Percentiles rank a stretch among this genome's conserved stretches.
Evolutionary conservation across 2,797 vertebrate species (phyloP).

Genomic region (Lepidocolaptes lacrymiger): DNA sequence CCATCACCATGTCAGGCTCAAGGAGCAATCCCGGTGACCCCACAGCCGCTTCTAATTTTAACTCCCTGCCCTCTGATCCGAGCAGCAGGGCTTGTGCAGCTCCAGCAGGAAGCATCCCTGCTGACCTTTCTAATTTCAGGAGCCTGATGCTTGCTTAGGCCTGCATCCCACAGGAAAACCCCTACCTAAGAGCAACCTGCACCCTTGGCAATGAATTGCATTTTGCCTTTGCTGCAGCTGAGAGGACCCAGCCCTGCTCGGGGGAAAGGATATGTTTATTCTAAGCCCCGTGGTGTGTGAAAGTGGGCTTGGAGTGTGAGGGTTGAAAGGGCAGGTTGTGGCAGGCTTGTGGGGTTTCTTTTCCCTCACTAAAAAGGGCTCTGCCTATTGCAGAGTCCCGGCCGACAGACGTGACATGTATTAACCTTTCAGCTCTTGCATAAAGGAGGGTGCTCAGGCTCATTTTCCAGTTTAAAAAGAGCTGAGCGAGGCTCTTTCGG

Average conservation of each 20-base stretch:
- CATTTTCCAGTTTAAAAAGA: slow-evolving; percentile 42
- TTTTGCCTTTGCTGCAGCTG: neutral
- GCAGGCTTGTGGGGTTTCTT: neutral
- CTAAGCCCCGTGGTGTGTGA: neutral
- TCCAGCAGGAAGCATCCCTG: neutral
- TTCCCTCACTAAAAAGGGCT: neutral
- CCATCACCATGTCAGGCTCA: neutral
- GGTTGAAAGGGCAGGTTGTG: slow-evolving; percentile 17
- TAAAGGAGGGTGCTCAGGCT: slow-evolving; percentile 16
- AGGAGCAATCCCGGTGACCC: neutral
- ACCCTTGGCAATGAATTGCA: rapidly evolving
- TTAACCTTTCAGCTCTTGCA: slow-evolving; percentile 58
- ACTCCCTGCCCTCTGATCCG: neutral
- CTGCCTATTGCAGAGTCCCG: neutral
- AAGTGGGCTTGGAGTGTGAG: neutral
- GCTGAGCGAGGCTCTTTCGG: slow-evolving; percentile 39
- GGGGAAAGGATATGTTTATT: neutral
- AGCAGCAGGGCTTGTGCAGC: neutral
- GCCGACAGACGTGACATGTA: neutral
- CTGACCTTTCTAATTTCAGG: slow-evolving; percentile 40
- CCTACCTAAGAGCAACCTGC: neutral
- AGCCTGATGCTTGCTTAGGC: neutral
- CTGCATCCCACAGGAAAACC: neutral
- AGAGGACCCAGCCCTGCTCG: neutral
- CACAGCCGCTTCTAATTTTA: neutral